phyloP scores from a whole-genome alignment of 1,140 invertebrate genomes.

The Chrysopa pallens region DNA sequence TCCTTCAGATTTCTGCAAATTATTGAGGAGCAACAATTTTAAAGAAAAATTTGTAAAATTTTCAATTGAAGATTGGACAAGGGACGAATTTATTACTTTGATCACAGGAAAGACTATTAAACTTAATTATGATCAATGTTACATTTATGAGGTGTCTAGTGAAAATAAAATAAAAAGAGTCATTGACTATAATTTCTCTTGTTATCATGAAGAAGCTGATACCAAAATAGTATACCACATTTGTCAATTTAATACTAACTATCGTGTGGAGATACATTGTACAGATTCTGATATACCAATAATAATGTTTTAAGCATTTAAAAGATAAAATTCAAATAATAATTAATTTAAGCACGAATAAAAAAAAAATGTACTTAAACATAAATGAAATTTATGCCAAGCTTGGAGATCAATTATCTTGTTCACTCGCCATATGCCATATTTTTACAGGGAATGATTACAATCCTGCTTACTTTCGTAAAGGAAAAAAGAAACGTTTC shows the following conservation, averaged over 20 bases:
- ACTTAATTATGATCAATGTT: constrained; percentile 10
- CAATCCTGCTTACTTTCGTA: too few relatives aligned
- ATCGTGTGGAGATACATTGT: constrained; percentile 8
- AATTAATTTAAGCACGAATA: constrained; percentile 6
- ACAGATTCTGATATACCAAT: constrained; percentile 10
- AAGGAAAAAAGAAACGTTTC: too few relatives aligned
- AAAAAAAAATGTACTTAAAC: constrained; percentile 7
- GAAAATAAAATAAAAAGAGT: constrained; percentile 6
- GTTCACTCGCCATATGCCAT: constrained; percentile 7
- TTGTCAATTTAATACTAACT: constrained; percentile 8
- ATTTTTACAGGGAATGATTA: constrained; percentile 6
- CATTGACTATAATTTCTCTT: constrained; percentile 7
- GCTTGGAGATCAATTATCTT: constrained; percentile 8
- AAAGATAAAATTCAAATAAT: constrained; percentile 7
- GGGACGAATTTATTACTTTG: constrained; percentile 6
- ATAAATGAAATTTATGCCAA: constrained; percentile 8
- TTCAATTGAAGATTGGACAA: constrained; percentile 6
- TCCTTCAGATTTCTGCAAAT: constrained; percentile 7
- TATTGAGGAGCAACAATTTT: constrained; percentile 7
- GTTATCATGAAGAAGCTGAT: constrained; percentile 10
- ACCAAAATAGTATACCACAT: constrained; percentile 8
- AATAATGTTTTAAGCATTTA: constrained; percentile 8
- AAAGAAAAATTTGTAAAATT: neutral
- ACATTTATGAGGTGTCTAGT: constrained; percentile 5
- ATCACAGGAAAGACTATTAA: constrained; percentile 5